Evolutionary conservation across 2,888 invertebrate genomes (phyloP).

Genomic region (Meiosimyza decipiens): DNA sequence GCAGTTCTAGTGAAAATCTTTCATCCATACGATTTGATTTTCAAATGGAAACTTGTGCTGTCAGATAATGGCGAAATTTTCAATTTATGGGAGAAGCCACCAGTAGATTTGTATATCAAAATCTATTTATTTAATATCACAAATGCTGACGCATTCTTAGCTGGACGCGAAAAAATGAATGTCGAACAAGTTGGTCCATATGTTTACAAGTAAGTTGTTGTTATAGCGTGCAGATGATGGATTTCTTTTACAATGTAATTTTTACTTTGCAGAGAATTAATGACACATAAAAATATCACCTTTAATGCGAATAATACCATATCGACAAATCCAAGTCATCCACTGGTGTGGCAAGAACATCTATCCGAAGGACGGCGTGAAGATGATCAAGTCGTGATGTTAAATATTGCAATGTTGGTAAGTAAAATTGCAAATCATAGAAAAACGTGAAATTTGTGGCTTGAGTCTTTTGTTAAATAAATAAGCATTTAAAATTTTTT

Average conservation of each 20-base stretch:
- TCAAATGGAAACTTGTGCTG: constrained; percentile 80
- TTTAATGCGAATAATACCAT: constrained; percentile 84
- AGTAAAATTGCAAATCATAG: constrained; percentile 62
- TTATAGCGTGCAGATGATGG: not conserved
- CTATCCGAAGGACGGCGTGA: constrained; percentile 79
- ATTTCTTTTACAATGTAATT: not conserved
- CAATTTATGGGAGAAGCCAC: constrained; percentile 83
- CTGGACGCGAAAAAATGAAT: constrained; percentile 77
- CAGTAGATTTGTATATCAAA: constrained; percentile 80
- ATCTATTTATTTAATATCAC: constrained; percentile 88
- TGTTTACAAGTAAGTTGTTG: constrained; percentile 81
- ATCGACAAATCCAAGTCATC: constrained; percentile 77
- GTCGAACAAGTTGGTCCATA: constrained; percentile 87
- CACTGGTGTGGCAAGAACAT: constrained; percentile 80
- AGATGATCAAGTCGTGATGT: constrained; percentile 79
- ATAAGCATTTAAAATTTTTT: not conserved
- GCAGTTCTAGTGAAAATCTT: constrained; percentile 76
- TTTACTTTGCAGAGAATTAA: constrained; percentile 71
- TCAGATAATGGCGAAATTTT: constrained; percentile 84
- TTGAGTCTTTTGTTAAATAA: not conserved
- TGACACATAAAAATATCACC: constrained; percentile 76
- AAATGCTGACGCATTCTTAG: constrained; percentile 81
- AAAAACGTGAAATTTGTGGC: not conserved
- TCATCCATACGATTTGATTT: constrained; percentile 81
- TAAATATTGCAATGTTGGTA: constrained; percentile 88